Percentiles rank a stretch among this genome's conserved stretches.
Evolutionary conservation across 2,797 vertebrate genomes (phyloP).

Genomic region (Cetoscarus ocellatus): DNA sequence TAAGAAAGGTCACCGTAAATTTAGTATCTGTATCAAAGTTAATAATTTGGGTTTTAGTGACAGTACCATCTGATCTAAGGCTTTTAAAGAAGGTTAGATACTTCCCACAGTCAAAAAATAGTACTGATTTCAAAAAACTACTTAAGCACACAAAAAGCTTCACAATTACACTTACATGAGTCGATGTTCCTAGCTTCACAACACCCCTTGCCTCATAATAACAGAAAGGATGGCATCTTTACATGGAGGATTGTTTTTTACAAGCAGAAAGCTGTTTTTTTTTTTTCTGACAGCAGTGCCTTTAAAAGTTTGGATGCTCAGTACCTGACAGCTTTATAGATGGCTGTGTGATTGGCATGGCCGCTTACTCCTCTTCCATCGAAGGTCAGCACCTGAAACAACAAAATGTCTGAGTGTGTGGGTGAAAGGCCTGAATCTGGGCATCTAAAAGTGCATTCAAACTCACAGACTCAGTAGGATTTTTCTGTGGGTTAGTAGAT

Average conservation of each 20-base stretch:
- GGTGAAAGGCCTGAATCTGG: constrained; percentile 41
- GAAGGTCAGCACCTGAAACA: constrained; percentile 94
- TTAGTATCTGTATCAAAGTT: too few relatives aligned
- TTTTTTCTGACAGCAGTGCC: constrained; percentile 8
- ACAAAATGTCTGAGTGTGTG: constrained; percentile 60
- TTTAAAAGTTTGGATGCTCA: neutral
- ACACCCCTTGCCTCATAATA: constrained; percentile 18
- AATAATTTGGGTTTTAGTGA: too few relatives aligned
- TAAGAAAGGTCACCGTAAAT: too few relatives aligned
- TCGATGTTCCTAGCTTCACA: too few relatives aligned
- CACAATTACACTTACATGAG: too few relatives aligned
- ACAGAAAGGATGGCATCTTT: constrained; percentile 21
- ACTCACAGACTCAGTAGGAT: constrained; percentile 45
- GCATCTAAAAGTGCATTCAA: constrained; percentile 50
- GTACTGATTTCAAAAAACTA: too few relatives aligned
- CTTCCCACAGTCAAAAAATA: too few relatives aligned
- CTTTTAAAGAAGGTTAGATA: too few relatives aligned
- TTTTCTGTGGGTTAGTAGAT: constrained; percentile 48
- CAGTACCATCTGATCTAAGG: too few relatives aligned
- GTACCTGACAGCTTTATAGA: constrained; percentile 87
- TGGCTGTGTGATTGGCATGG: constrained; percentile 91
- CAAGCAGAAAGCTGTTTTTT: neutral
- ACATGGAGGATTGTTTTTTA: neutral
- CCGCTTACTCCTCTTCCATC: constrained; percentile 93
- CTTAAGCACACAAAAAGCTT: too few relatives aligned